Evolutionary conservation across 2,888 invertebrate species (phyloP), one percentile per base, ranked within the genome.

Genomic region (Oscheius sp.): DNA sequence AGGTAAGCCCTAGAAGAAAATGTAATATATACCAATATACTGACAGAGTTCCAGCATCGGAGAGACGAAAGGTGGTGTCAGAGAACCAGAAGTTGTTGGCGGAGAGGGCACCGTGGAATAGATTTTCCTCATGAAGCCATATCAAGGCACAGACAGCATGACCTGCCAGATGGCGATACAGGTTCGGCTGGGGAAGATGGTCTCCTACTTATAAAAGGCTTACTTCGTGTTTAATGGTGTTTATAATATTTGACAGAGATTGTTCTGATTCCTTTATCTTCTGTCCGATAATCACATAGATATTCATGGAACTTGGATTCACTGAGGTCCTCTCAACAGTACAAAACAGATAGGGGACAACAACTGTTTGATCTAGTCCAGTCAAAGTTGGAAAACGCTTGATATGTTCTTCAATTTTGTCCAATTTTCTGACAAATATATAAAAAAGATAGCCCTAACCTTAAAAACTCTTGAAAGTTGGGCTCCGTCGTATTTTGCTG

Each of bases 131-230:
- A 62, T 83, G 82, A 2, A 83, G 73, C 67, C 72, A 80, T 4
- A 77, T 74, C 8, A 83, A 70, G 14, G 73, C 81, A 44, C 80
- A 81, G 8, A 83, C 67, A 0, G 72, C 66, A 30, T 81, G 78
- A 6, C 73, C 70, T 3, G 82, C 76, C 30, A 83, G 61, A 8
- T 73, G 62, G 0, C 80, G 80, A 14, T 74, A 57, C 26, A 74
- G 30, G 26, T 56, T 61, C 9, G 70, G 50, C 77, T 80, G 44
- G 28, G 71, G n/a, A n/a, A n/a, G n/a, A n/a, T 22, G 30, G n/a
- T n/a, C 47, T 49, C 30, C n/a, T 20, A 5, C 6, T 0, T 9
- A 59, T 36, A 36, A 12, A 1, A 1, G 41, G 2, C 8, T 8
- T 2, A 44, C 44, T 22, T 59, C 41, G 30, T 44, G 41, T 41